Percentiles rank a stretch among this genome's conserved stretches.
These are phyloP conservation scores for Myotis findleyi DNA, from an alignment of 2,797 vertebrate genomes.

Conservation along the genomic window DNA sequence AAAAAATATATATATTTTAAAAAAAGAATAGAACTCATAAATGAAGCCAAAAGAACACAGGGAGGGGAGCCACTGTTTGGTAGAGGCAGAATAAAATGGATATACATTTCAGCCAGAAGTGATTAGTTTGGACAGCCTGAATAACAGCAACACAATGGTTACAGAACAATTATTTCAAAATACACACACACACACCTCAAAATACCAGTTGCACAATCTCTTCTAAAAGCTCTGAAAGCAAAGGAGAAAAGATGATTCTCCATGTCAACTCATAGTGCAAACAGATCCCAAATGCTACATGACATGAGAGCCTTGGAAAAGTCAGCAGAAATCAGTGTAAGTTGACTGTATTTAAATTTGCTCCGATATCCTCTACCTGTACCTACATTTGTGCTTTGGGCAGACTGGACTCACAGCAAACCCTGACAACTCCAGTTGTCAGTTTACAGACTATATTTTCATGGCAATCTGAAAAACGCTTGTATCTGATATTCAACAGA, in stretches of 20 bases:
- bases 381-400: neutral
- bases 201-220: neutral
- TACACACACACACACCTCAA: neutral
- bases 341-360: neutral
- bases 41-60: neutral
- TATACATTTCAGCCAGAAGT: slow-evolving; percentile 47
- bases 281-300: slow-evolving; percentile 8
- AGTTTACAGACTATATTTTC: neutral
- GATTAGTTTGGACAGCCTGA: neutral
- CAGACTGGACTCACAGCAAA: neutral
- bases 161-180: slow-evolving; percentile 25
- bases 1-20: neutral
- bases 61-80: neutral
- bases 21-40: neutral
- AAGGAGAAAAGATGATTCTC: slow-evolving; percentile 22
- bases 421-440: neutral
- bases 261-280: neutral
- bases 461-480: neutral
- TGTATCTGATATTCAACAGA: neutral
- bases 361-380: neutral
- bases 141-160: neutral
- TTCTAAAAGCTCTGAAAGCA: slow-evolving; percentile 39
- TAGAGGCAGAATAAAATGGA: slow-evolving; percentile 37
- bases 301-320: neutral
- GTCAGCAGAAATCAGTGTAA: neutral